Conservation (phyloP, 1,140 invertebrate species). For the Hirudo medicinalis region DNA sequence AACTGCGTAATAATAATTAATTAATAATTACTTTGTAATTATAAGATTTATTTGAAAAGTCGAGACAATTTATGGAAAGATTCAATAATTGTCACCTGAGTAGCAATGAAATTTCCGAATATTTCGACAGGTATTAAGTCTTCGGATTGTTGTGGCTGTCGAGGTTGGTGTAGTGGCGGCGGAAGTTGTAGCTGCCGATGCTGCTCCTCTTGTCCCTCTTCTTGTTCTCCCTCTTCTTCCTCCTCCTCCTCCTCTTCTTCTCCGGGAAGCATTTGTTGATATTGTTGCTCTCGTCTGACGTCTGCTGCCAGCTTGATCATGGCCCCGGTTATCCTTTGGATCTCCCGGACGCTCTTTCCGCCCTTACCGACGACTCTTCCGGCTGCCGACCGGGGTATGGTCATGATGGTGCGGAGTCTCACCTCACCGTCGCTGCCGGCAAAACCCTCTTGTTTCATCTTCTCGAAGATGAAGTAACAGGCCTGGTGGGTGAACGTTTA, state of each 20-base stretch:
- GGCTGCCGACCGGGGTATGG: conserved; percentile 68
- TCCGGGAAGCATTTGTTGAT: neutral
- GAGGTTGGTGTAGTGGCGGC: neutral
- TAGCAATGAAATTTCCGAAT: conserved; percentile 39
- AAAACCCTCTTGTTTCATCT: conserved; percentile 40
- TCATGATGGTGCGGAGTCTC: conserved; percentile 77
- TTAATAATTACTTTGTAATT: no score
- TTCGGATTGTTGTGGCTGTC: neutral
- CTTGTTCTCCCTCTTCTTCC: conserved; percentile 60
- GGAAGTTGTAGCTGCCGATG: neutral
- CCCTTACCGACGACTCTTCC: conserved; percentile 95
- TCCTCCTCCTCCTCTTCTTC: conserved; percentile 2
- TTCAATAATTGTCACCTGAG: conserved; percentile 26
- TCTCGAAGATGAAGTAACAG: conserved; percentile 24
- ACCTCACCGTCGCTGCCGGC: conserved; percentile 79
- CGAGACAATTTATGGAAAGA: no score
- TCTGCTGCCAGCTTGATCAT: conserved; percentile 87
- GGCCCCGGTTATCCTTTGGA: conserved; percentile 83
- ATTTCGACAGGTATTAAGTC: conserved; percentile 32
- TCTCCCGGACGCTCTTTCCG: conserved; percentile 80
- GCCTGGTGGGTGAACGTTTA: conserved; percentile 12
- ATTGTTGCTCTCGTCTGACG: conserved; percentile 10
- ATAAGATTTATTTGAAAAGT: no score
- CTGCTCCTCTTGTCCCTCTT: conserved; percentile 34
- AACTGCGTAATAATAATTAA: no score